Evolutionary conservation across 2,113 vertebrate species (phyloP), one percentile per base, ranked within the genome.

Genomic region (Gymnocephalus cernua): DNA sequence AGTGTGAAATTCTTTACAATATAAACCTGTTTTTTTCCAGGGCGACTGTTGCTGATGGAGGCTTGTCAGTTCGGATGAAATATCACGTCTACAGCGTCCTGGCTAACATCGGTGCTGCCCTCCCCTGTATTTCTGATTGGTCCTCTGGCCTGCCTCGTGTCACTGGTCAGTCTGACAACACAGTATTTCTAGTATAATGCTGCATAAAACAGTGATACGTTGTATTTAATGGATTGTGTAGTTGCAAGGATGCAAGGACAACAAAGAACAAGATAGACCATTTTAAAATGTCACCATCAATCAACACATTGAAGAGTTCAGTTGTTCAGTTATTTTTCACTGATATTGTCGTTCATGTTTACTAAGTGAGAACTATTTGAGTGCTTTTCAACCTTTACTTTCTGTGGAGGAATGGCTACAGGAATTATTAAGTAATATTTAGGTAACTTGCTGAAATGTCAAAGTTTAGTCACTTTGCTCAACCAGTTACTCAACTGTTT

Each of bases 101-200:
- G 93, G 96, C 95, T 0, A 97, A 96, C 85, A 90, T 99, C 78
- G 88, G 95, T 0, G 94, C 96, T 0, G 81, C 94, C 0, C 83
- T 98, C 21, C 96, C 96, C 19, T 99, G 98, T 35, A 93, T 97
- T 68, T 92, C 96, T 41, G 75, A 96, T 74, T 94, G 96, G 14
- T 95, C 94, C 44, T 96, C 96, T 4, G 97, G 97, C 51, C 94
- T 99, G 38, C 98, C 98, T 66, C 96, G 97, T 77, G 97, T 99
- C 92, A 99, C 97, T 29, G 98, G 98, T 99, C 48, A 85, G 93
- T 82, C 32, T 50, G 2, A 23, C 18, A 35, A 4, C 48, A 38
- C 27, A 62, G 32, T 71, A 29, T 19, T 48, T 10, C 44, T 6
- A 19, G 4, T 15, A 4, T 27, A 44, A 50, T 38, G 12, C 12